Base-by-base conservation (phyloP, 2,888 invertebrate genomes). In the Gnatocerus cornutus region DNA sequence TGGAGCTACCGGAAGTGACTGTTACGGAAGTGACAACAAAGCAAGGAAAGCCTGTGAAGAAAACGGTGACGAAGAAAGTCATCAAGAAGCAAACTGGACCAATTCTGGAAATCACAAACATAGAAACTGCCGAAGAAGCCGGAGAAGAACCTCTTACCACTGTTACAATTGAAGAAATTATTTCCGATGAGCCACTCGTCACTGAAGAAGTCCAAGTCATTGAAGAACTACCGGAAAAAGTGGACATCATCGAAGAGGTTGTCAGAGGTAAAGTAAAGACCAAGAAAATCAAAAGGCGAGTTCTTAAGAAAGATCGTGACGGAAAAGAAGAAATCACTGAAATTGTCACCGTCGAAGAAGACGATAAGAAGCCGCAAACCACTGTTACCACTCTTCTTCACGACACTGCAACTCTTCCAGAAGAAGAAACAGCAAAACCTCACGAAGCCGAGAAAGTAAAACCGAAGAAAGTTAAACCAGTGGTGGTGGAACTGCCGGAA, bases 1-100 rank as follows among this genome's bases (percentile, higher is more conserved):
- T 83, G 46, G 81, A 83, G 59, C 73, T 83, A 12, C 86, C 87
- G 48, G 84, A 85, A 73, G 83, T 86, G 0, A 81, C 84, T 71
- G 78, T 85, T 0, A 80, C 80, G 1, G 74, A 77, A 70, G 69
- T 71, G 37, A 55, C 66, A 27, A 70, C 71, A 41, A 74, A 76
- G 62, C 71, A 74, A 72, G 80, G 78, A 0, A 74, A 74, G 43
- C 74, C 75, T 50, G 69, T 73, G 4, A 76, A 74, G 53, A 77
- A 73, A 69, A 72, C 71, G 1, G 69, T 73, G 29, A 86, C 83
- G 6, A 86, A 83, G 63, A 82, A 82, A 5, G 84, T 84, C 52
- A 80, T 85, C 0, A 85, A 84, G 63, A 85, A 84, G 55, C 83
- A 81, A 9, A 80, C 78, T 29, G 84, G 82, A 1, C 78, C 77